Base-by-base conservation (phyloP, 2,888 invertebrate species). In the Phania funesta region DNA sequence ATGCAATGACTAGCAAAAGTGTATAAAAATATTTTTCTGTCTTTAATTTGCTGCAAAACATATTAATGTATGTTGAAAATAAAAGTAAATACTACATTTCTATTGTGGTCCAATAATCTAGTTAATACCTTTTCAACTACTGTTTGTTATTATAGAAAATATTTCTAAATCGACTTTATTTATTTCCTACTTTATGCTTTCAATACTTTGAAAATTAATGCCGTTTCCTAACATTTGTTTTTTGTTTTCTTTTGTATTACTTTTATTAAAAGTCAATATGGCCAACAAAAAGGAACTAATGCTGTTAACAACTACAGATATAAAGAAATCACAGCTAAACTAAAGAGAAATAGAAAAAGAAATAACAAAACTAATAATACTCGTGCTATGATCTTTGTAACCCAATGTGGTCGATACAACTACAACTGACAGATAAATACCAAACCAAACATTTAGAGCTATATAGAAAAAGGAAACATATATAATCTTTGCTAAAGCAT, bases 401-500 rank as follows among this genome's bases (percentile, higher is more conserved):
- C 52, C 5, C 16, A 54, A 54, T 52, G 44, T 35, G 50, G n/a
- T 24, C 32, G 29, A 52, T 44, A 44, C 52, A 32, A 3, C 3
- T 13, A 13, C 35, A 4, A 13, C 11, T 38, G 1, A 13, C 35
- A 26, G 7, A 24, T 44, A 62, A 29, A 52, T 9, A 38, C 24
- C n/a, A 29, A 54, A 13, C 24, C 20, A 29, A 13, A 20, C 32
- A 32, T 9, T 8, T 0, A 41, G 0, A 16, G 1, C 20, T 18
- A 24, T 8, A 26, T 5, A 48, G 22, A n/a, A 16, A 6, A 38
- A 32, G 16, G n/a, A 38, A 38, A 41, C 35, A 52, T 22, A 65
- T 41, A 54, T 70, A 73, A 77, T 81, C 77, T 29, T 77, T 73
- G 20, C 38, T 62, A 62, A 77, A 67, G 77, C 68, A 81, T 77